Base-by-base conservation (phyloP, 2,888 invertebrate species). In the Liodrosophila aerea region DNA sequence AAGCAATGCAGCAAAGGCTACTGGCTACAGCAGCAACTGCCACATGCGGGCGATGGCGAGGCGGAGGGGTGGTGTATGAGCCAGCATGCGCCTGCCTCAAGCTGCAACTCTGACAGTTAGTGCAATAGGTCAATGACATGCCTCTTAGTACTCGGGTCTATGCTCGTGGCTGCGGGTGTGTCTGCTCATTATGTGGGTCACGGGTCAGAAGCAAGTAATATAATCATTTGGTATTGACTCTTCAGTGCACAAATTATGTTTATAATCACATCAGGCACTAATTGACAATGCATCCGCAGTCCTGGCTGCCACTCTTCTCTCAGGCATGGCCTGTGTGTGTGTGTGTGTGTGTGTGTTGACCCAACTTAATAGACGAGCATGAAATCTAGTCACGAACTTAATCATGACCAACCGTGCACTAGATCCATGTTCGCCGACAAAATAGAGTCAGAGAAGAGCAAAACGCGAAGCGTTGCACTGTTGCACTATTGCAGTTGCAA, bases 361-460 rank as follows among this genome's bases (percentile, higher is more conserved):
- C 89, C 90, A 89, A 90, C 89, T 90, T 90, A 90, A 90, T 90
- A 90, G 90, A 90, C 90, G 90, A 90, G 90, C 90, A 90, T 90
- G 89, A 90, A 90, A 90, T 90, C 90, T 90, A 90, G 90, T 90
- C 90, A 90, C 90, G 90, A 90, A 90, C 88, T 90, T 90, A 88
- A 89, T 88, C 89, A 88, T 90, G 88, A 89, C 87, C 88, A 89
- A 90, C 89, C 90, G 90, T 90, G 90, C 89, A 90, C 90, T 89
- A 90, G 90, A 90, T 90, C 88, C 89, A 90, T 90, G 89, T 89
- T 90, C 90, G 90, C 90, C 90, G 90, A 90, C 90, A 90, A 90
- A 90, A 90, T 88, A 88, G 90, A 89, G 89, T 87, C 89, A 87
- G 86, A 81, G 75, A 84, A 86, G 87, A 84, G 68, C 59, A 62